Base-by-base conservation (phyloP, 92 coral and sea anemone genomes). In the Phymanthus crucifer region DNA sequence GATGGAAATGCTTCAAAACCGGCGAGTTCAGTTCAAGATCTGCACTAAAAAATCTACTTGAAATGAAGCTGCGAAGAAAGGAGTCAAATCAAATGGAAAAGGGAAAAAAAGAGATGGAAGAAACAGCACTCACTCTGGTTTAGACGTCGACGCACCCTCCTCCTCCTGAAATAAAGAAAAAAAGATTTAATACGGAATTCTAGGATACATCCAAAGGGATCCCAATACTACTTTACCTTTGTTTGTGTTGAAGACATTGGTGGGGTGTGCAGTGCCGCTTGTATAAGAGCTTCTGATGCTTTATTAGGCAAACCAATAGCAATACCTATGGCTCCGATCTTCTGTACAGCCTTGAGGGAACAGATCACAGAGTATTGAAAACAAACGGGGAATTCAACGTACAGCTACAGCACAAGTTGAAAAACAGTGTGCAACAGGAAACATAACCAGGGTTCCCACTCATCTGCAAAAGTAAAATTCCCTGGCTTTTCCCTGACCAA, bases 251-350 rank as follows among this genome's bases (percentile, higher is more conserved):
- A 38, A 31, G 85, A 73, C 46, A 72, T 72, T 1, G 66, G 78
- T 57, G 86, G 90, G 26, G 89, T 57, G 47, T 61, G 37, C 10
- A 74, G 52, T 7, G 95, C 91, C 43, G 98, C 97, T 47, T 84
- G 85, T 40, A 91, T 84, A 31, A 95, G 88, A 21, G 98, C 98
- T 67, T 93, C 95, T 16, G 98, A 93, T 7, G 98, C 98, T 78
- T 93, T 88, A 83, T 95, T 95, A 66, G 93, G 92, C 58, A 88
- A 68, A 27, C 90, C 95, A 70, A 93, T 95, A 56, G 98, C 98
- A 38, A 94, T 87, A 32, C 98, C 98, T 19, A 95, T 89, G 24
- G 87, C 82, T 16, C 98, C 98, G 19, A 95, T 91, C 80, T 85
- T 95, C 71, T 89, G 91, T 31, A 95, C 98, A 58, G 95, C 98